Evolutionary conservation across 2,888 invertebrate species (phyloP).

Genomic region (Meganola albula): DNA sequence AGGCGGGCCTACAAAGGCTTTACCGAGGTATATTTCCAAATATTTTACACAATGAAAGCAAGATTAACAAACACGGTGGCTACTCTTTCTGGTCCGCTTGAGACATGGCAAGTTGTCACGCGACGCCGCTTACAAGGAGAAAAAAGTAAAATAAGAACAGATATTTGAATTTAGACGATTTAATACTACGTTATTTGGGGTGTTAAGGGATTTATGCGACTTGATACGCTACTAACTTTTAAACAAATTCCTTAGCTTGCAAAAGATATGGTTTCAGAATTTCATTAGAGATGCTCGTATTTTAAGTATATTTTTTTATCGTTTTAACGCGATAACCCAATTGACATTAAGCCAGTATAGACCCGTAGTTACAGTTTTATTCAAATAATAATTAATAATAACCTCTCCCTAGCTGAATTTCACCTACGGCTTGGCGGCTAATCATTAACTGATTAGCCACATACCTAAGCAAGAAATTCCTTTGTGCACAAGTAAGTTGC

Average conservation of each 20-base stretch:
- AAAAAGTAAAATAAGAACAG: slow-evolving; percentile 30
- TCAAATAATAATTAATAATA: too few species aligned
- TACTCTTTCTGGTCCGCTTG: slow-evolving; percentile 56
- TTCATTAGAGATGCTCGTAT: background rate
- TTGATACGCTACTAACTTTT: slow-evolving; percentile 18
- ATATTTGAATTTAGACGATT: slow-evolving; percentile 30
- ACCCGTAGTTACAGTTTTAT: too few species aligned
- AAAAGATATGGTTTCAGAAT: background rate
- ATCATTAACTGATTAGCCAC: too few species aligned
- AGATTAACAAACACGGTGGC: slow-evolving; percentile 68
- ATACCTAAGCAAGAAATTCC: too few species aligned
- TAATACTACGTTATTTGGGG: slow-evolving; percentile 24
- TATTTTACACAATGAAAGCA: slow-evolving; percentile 64
- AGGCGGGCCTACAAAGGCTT: slow-evolving; percentile 30
- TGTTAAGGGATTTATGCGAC: slow-evolving; percentile 23
- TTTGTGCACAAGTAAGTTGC: too few species aligned
- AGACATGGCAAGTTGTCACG: slow-evolving; percentile 58
- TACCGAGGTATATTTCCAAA: slow-evolving; percentile 39
- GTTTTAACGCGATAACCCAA: too few species aligned
- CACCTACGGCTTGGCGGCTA: too few species aligned
- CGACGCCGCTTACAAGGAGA: slow-evolving; percentile 39
- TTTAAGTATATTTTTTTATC: too few species aligned
- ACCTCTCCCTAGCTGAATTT: too few species aligned
- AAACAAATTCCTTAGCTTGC: slow-evolving; percentile 8
- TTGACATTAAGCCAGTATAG: too few species aligned